Conservation (phyloP, 1,140 invertebrate species). For the Patella vulgata region DNA sequence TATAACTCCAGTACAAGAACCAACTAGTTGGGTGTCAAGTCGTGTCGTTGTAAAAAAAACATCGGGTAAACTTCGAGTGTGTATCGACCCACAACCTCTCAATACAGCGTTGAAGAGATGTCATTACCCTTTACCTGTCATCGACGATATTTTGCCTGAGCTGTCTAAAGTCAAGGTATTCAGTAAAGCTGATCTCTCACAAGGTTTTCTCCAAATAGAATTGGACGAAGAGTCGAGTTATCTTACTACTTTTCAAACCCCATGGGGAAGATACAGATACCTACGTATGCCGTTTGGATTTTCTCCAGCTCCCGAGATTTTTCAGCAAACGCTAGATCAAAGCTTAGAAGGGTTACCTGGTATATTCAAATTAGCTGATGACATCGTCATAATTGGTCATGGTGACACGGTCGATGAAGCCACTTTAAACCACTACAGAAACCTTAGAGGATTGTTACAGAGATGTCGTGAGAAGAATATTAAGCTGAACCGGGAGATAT, state of each 20-base stretch:
- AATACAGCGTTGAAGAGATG: conserved; percentile 37
- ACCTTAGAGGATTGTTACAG: conserved; percentile 25
- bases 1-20: conserved; percentile 34
- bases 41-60: conserved; percentile 32
- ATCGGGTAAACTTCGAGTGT: conserved; percentile 30
- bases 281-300: conserved; percentile 64
- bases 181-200: conserved; percentile 29
- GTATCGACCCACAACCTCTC: conserved; percentile 40
- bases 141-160: conserved; percentile 37
- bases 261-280: conserved; percentile 57
- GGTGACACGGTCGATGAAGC: conserved; percentile 3
- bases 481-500: conserved; percentile 26
- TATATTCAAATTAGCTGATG: conserved; percentile 13
- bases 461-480: conserved; percentile 13
- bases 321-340: conserved; percentile 8
- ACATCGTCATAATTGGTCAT: conserved; percentile 54
- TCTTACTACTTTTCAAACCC: conserved; percentile 53
- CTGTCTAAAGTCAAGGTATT: conserved; percentile 37
- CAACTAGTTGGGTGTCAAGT: conserved; percentile 34
- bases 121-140: conserved; percentile 32
- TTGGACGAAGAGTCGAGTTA: conserved; percentile 36
- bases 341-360: conserved; percentile 2
- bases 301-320: conserved; percentile 18
- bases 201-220: conserved; percentile 36
- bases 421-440: conserved; percentile 25